Evolutionary conservation across 2,888 invertebrate genomes (phyloP).

Genomic region (Blastobasis adustella): DNA sequence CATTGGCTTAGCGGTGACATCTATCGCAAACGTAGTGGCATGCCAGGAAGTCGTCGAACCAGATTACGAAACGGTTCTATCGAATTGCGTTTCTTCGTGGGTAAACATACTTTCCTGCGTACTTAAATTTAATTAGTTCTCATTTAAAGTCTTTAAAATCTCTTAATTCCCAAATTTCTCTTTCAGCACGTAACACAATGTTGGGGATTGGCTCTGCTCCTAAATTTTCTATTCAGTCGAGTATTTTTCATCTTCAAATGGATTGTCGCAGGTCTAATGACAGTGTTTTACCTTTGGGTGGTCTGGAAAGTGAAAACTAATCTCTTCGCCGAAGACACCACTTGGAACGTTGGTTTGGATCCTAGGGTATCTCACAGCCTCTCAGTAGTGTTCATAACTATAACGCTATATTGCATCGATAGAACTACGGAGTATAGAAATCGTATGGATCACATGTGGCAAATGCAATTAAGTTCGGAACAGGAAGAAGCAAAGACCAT

Average conservation of each 20-base stretch:
- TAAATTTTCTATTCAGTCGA: conserved; percentile 88
- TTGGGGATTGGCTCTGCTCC: conserved; percentile 77
- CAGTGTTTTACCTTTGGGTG: conserved; percentile 79
- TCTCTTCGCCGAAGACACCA: conserved; percentile 74
- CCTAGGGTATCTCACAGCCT: conserved; percentile 83
- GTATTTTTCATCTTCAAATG: conserved; percentile 90
- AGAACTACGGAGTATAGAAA: conserved; percentile 93
- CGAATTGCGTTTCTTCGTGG: conserved; percentile 69
- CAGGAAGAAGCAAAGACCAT: conserved; percentile 91
- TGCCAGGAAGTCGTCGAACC: conserved; percentile 44
- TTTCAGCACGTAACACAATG: conserved; percentile 86
- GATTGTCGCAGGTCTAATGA: conserved; percentile 78
- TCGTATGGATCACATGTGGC: conserved; percentile 86
- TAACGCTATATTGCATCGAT: conserved; percentile 89
- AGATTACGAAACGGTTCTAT: conserved; percentile 35
- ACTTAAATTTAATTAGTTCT: conserved; percentile 1
- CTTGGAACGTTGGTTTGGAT: conserved; percentile 81
- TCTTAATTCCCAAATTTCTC: conserved; percentile 6
- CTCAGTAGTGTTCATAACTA: conserved; percentile 81
- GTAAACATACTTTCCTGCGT: conserved; percentile 31
- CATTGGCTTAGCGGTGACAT: conserved; percentile 76
- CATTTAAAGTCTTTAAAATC: neutral
- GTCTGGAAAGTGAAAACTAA: conserved; percentile 78
- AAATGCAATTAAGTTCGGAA: conserved; percentile 82
- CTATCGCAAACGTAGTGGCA: conserved; percentile 78